Conservation (phyloP, 2,113 vertebrate genomes). For the Athene noctua region DNA sequence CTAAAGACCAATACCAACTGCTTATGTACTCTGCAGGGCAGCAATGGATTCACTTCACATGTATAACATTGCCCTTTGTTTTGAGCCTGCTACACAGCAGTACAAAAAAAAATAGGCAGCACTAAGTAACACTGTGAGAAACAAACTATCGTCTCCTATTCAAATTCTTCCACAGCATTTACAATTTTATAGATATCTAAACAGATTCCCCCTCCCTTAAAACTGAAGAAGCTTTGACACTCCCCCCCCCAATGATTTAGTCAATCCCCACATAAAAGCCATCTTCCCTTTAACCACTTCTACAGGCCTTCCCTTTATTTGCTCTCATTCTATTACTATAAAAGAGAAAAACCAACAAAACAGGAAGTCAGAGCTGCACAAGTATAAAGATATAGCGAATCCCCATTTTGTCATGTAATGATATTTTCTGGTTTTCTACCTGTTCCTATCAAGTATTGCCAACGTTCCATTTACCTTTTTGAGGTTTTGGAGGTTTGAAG, state of each 20-base stretch:
- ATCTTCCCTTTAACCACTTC: neutral
- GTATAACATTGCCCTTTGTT: neutral
- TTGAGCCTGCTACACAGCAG: neutral
- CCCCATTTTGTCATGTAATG: neutral
- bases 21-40: rapidly evolving
- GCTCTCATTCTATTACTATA: neutral
- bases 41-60: neutral
- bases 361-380: neutral
- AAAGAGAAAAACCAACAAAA: neutral
- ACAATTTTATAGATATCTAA: neutral
- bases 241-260: neutral
- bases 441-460: neutral
- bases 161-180: neutral
- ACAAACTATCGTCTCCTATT: neutral
- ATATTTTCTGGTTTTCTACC: neutral
- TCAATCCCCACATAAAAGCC: neutral
- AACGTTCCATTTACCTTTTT: neutral
- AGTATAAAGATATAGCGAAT: neutral
- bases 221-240: neutral
- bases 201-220: neutral
- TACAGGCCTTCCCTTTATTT: neutral
- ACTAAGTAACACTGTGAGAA: neutral
- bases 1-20: neutral
- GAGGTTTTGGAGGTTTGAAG: neutral
- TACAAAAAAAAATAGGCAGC: neutral